A percentile compares a stretch with the other conserved stretches of the same genome.
Conservation (phyloP, 2,888 invertebrate genomes). For the Mallateleia sp. region DNA sequence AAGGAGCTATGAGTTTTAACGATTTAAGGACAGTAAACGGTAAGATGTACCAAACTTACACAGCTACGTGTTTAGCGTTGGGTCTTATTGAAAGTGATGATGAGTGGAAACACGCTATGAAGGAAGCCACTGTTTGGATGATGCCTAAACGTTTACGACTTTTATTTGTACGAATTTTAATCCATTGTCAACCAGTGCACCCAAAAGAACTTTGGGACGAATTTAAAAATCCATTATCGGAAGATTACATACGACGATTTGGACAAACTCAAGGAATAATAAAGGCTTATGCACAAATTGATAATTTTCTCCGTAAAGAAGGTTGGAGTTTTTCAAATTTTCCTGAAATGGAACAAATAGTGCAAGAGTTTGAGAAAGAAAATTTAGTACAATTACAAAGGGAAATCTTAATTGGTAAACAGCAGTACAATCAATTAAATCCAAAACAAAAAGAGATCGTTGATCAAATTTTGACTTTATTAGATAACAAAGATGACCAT, state of each 20-base stretch:
- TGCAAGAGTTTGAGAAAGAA: neutral
- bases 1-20: neutral
- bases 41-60: neutral
- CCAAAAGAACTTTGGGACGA: constrained; percentile 59
- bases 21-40: neutral
- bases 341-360: constrained; percentile 50
- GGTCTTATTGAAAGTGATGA: neutral
- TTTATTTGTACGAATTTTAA: constrained; percentile 2
- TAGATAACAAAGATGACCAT: too few relatives aligned
- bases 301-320: constrained; percentile 24
- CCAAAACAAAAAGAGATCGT: neutral
- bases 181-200: constrained; percentile 9
- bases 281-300: constrained; percentile 11
- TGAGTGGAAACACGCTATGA: neutral
- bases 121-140: constrained; percentile 24
- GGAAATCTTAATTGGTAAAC: neutral
- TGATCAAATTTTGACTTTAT: neutral
- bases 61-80: neutral
- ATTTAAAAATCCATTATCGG: constrained; percentile 47
- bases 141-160: neutral
- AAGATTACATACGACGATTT: constrained; percentile 12
- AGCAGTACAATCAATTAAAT: neutral
- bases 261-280: neutral
- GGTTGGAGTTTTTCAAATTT: constrained; percentile 26
- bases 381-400: neutral